A percentile compares a stretch with the other conserved stretches of the same genome.
phyloP scores from a whole-genome alignment of 1,140 invertebrate genomes.

The Drosophila tropicalis region DNA sequence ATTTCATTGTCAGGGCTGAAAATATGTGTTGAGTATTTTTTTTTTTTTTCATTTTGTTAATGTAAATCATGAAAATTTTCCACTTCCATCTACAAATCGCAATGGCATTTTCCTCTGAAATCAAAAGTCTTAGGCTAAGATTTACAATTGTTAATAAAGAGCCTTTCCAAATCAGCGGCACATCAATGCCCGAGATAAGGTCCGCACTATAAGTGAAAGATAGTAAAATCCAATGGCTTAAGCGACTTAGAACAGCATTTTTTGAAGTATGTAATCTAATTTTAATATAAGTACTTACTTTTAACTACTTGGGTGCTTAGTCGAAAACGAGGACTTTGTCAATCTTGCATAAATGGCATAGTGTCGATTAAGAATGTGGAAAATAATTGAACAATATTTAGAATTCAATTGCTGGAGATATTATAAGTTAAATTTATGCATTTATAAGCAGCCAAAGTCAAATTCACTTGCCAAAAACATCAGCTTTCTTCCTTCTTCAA shows the following conservation, averaged over 20 bases:
- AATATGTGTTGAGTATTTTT: background rate
- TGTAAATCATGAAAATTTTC: constrained; percentile 75
- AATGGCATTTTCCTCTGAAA: constrained; percentile 47
- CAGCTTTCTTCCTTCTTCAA: no score
- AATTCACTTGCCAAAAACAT: no score
- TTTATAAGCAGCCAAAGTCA: no score
- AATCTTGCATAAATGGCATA: no score
- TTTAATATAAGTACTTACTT: constrained; percentile 10
- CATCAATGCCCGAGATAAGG: constrained; percentile 3
- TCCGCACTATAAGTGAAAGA: background rate
- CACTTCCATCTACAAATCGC: constrained; percentile 40
- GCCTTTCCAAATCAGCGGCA: background rate
- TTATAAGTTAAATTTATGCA: no score
- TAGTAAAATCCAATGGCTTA: constrained; percentile 1
- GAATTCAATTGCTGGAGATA: no score
- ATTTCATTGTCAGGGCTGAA: constrained; percentile 61
- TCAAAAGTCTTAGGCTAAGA: background rate
- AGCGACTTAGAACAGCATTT: background rate
- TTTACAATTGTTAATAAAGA: background rate
- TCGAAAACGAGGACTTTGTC: no score
- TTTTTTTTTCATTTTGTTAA: constrained; percentile 36
- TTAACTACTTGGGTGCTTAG: background rate
- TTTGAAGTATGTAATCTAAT: constrained; percentile 9
- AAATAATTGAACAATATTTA: no score
- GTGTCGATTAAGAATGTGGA: no score